These are phyloP conservation scores for Antrozous pallidus DNA, from an alignment of 2,797 vertebrate species.

Conservation along the genomic window DNA sequence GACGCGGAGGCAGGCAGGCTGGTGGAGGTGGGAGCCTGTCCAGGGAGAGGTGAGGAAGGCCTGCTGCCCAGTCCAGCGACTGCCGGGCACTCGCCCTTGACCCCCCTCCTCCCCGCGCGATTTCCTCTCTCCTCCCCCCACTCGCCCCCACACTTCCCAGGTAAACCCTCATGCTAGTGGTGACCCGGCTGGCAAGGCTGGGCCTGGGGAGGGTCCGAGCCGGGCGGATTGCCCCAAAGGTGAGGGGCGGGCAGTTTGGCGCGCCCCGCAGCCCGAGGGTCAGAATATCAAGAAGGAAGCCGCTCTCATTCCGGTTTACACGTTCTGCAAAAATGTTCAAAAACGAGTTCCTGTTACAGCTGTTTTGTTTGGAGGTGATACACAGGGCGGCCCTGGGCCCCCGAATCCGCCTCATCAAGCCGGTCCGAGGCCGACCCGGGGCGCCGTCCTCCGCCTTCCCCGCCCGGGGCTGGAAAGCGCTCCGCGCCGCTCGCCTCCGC, in stretches of 20 bases:
- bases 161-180: background rate
- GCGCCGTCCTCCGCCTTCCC: background rate
- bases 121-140: no score
- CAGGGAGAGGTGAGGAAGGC: background rate
- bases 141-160: background rate
- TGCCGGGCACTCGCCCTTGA: background rate
- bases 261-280: background rate
- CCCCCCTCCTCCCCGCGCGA: background rate
- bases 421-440: fast-evolving
- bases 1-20: background rate
- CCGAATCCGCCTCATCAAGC: no score
- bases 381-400: no score
- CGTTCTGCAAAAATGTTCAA: background rate
- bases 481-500: background rate
- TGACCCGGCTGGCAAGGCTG: background rate
- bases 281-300: background rate
- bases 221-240: background rate
- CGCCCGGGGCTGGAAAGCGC: fast-evolving
- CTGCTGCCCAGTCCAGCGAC: no score
- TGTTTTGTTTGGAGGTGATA: background rate
- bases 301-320: background rate
- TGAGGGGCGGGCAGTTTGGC: no score
- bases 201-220: background rate
- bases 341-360: background rate
- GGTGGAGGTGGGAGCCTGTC: background rate